These are phyloP conservation scores for Podargus strigoides DNA, from an alignment of 2,797 vertebrate genomes.

Conservation along the genomic window DNA sequence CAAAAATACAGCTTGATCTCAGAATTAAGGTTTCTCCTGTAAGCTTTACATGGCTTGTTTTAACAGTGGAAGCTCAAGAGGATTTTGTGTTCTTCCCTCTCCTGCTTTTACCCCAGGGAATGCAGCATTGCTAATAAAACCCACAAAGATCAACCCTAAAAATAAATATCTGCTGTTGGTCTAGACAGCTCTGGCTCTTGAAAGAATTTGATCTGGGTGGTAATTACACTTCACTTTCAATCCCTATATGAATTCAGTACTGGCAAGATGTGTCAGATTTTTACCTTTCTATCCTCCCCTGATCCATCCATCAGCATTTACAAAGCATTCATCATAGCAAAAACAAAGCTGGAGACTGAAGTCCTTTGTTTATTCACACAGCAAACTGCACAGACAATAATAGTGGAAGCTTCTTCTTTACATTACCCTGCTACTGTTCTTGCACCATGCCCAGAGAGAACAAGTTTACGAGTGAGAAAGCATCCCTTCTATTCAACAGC, in stretches of 20 bases:
- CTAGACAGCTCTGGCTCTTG: conserved; percentile 31
- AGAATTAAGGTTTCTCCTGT: conserved; percentile 8
- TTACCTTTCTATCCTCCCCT: neutral
- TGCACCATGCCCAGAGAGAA: neutral
- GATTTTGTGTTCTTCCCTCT: conserved; percentile 21
- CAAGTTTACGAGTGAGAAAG: neutral
- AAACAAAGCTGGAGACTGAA: neutral
- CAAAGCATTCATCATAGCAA: neutral
- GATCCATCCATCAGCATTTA: conserved; percentile 22
- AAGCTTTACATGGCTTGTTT: conserved; percentile 13
- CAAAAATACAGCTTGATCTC: neutral
- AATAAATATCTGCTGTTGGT: conserved; percentile 56
- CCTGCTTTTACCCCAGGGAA: conserved; percentile 2
- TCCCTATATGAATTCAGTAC: neutral
- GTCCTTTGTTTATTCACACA: neutral
- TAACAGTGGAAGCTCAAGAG: conserved; percentile 30
- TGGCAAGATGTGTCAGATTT: neutral
- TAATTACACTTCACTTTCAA: neutral
- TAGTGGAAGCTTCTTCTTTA: neutral
- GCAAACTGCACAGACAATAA: neutral
- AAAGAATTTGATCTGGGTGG: conserved; percentile 49
- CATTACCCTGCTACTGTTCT: neutral
- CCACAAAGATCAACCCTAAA: conserved; percentile 36
- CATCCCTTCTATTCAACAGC: neutral
- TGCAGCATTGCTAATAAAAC: conserved; percentile 40